phyloP scores from a whole-genome alignment of 37 sponge, comb jelly and placozoan genomes.

The Ephydatia muelleri region DNA sequence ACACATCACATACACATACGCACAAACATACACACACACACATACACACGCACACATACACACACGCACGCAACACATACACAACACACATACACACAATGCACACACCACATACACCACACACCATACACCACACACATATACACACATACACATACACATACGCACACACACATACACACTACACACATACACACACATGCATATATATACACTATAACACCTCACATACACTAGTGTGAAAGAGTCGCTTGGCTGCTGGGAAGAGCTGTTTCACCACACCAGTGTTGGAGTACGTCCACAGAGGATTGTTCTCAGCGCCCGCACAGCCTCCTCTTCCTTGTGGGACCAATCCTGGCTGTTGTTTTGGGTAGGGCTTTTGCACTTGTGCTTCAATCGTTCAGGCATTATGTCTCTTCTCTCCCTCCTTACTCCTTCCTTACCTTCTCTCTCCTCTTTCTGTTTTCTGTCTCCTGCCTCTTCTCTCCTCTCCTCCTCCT shows the following conservation, averaged over 20 bases:
- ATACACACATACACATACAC: background rate
- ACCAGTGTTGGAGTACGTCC: constrained; percentile 68
- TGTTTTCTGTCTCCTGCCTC: background rate
- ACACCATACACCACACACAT: background rate
- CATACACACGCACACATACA: background rate
- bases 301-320: constrained; percentile 79
- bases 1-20: too few species aligned
- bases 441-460: background rate
- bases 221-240: constrained; percentile 23
- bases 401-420: background rate
- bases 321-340: constrained; percentile 43
- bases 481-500: background rate
- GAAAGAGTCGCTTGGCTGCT: constrained; percentile 76
- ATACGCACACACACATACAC: background rate
- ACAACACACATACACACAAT: background rate
- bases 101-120: background rate
- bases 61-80: background rate
- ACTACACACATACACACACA: background rate
- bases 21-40: background rate
- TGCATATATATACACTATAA: background rate
- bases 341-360: constrained; percentile 60
- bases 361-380: constrained; percentile 55
- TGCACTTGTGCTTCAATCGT: background rate
- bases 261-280: constrained; percentile 85
- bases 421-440: background rate